Percentiles rank a stretch among this genome's conserved stretches.
Evolutionary conservation across 2,888 invertebrate species (phyloP).

Genomic region (Branchellion lobata): DNA sequence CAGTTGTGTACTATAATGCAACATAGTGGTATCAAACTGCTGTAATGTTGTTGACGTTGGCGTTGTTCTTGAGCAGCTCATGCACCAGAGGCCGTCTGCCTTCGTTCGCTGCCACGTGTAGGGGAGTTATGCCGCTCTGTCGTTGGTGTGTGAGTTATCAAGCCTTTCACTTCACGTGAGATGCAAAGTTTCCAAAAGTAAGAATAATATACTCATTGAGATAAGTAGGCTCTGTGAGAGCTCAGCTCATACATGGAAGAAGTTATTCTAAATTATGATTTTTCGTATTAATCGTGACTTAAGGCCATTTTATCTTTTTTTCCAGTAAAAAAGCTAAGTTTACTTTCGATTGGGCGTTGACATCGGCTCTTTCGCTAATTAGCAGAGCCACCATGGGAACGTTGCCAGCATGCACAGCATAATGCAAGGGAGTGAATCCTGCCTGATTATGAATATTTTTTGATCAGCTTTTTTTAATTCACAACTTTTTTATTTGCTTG

Average conservation of each 20-base stretch:
- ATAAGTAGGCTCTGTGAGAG: too few species aligned
- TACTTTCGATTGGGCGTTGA: not conserved
- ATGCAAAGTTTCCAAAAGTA: too few species aligned
- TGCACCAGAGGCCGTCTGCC: not conserved
- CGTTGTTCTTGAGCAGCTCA: not conserved
- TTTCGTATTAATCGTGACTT: too few species aligned
- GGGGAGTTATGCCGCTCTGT: not conserved
- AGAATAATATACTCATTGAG: too few species aligned
- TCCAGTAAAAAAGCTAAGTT: too few species aligned
- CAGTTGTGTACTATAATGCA: not conserved
- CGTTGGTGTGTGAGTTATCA: not conserved
- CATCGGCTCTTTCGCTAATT: not conserved
- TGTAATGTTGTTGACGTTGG: not conserved
- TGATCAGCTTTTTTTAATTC: too few species aligned
- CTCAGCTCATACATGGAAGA: too few species aligned
- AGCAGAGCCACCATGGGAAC: not conserved
- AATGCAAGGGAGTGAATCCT: conserved; percentile 8
- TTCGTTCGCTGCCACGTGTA: not conserved
- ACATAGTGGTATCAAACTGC: not conserved
- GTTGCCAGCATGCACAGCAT: not conserved
- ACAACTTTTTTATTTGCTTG: too few species aligned
- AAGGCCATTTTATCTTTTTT: too few species aligned
- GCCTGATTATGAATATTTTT: not conserved
- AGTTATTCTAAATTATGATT: too few species aligned
- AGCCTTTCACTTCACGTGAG: too few species aligned